Base-by-base conservation (phyloP, 2,888 invertebrate genomes). In the Drosophila neonasuta region DNA sequence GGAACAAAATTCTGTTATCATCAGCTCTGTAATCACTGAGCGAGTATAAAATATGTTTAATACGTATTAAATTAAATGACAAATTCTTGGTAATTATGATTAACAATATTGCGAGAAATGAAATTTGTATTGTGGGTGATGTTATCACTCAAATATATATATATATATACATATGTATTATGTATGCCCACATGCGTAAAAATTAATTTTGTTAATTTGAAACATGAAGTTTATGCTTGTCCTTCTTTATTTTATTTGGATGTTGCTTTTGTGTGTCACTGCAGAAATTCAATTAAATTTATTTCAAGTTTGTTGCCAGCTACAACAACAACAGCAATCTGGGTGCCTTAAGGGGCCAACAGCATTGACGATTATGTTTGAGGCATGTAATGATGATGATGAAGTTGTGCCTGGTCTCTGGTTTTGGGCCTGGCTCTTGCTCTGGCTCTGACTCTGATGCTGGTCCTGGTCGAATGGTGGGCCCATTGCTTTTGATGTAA, bases 231-330 rank as follows among this genome's bases (percentile, higher is more conserved):
- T 61, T 71, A 54, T 60, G 13, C 41, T 50, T 51, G 49, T 44
- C n/a, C 49, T 66, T 60, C 15, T 54, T 69, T 64, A 36, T 62
- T 46, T 51, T 61, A 64, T 51, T 60, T 55, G 45, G 54, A 30
- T 57, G 36, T 49, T 67, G 67, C 50, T 39, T 60, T 55, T 74
- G 61, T 68, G 67, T 79, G 79, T 74, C 71, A 76, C 79, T 74
- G 80, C 75, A 87, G 86, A 87, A 88, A 88, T 87, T 83, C 88
- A 88, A 88, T 88, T 88, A 88, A 88, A 86, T 82, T 82, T 84
- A 77, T 84, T 85, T 85, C 80, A 82, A 79, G 79, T 82, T 79
- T 77, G 74, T 70, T 85, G 83, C 78, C 72, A 76, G 79, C 59
- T 44, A 59, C 52, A 65, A 34, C 39, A 13, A 15, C 52, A 65